A percentile compares a stretch with the other conserved stretches of the same genome.
phyloP scores from a whole-genome alignment of 2,888 invertebrate species.

The Himalopsyche anomala region DNA sequence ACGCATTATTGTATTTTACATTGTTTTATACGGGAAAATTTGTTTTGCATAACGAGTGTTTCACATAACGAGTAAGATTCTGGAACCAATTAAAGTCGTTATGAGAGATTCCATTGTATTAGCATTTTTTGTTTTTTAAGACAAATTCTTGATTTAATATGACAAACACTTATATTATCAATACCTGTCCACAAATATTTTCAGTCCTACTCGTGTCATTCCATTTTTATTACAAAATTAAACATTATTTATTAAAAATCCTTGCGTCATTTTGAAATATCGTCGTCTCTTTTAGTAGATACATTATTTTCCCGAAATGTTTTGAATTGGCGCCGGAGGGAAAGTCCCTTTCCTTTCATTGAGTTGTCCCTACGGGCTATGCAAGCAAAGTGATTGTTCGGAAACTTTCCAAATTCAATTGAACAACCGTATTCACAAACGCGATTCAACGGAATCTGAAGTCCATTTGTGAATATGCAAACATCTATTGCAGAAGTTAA shows the following conservation, averaged over 20 bases:
- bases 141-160: too few species aligned
- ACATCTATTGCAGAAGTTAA: background rate
- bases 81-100: too few species aligned
- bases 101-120: too few species aligned
- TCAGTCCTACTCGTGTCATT: background rate
- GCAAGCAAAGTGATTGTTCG: conserved; percentile 10
- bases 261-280: background rate
- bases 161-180: background rate
- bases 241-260: background rate
- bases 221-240: background rate
- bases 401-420: conserved; percentile 27
- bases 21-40: too few species aligned
- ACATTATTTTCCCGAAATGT: conserved; percentile 7
- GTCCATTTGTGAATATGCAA: conserved; percentile 26
- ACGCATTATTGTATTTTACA: too few species aligned
- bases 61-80: too few species aligned
- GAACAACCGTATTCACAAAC: conserved; percentile 24
- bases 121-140: too few species aligned
- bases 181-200: background rate
- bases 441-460: background rate
- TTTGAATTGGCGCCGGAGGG: conserved; percentile 18
- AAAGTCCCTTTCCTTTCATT: conserved; percentile 16
- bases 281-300: background rate
- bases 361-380: background rate
- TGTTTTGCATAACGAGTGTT: too few species aligned